A percentile compares a stretch with the other conserved stretches of the same genome.
These are phyloP conservation scores for Zeuzera pyrina DNA, from an alignment of 2,888 invertebrate species.

Conservation along the genomic window DNA sequence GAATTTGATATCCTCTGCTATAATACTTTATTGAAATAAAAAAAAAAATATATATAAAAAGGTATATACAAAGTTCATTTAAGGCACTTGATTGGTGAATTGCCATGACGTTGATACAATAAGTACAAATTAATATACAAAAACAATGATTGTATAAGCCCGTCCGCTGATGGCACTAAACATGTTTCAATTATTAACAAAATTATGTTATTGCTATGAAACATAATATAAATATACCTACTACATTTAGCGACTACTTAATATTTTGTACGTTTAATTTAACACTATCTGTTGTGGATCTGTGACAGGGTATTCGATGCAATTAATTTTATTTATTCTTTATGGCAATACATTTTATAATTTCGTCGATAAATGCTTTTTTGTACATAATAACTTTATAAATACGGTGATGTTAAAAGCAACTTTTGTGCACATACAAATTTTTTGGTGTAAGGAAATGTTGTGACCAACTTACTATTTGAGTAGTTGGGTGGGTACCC, in stretches of 20 bases:
- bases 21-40: constrained; percentile 60
- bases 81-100: constrained; percentile 58
- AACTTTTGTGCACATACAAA: too few relatives aligned
- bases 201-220: constrained; percentile 39
- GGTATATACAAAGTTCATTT: constrained; percentile 63
- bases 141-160: constrained; percentile 46
- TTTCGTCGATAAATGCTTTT: constrained; percentile 34
- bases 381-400: constrained; percentile 20
- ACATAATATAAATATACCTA: constrained; percentile 36
- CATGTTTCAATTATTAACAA: constrained; percentile 52
- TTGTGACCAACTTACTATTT: too few relatives aligned
- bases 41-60: constrained; percentile 40
- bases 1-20: constrained; percentile 48
- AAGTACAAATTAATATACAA: constrained; percentile 58
- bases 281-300: constrained; percentile 24
- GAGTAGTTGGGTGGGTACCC: too few relatives aligned
- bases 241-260: constrained; percentile 53
- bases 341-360: constrained; percentile 32
- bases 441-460: too few relatives aligned
- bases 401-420: too few relatives aligned
- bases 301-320: constrained; percentile 1
- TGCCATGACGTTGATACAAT: constrained; percentile 47
- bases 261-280: constrained; percentile 54
- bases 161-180: constrained; percentile 64
- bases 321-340: constrained; percentile 7